Percentiles rank a stretch among this genome's conserved stretches.
These are phyloP conservation scores for Chrysochloris asiatica DNA, from an alignment of 2,113 vertebrate species.

Conservation along the genomic window DNA sequence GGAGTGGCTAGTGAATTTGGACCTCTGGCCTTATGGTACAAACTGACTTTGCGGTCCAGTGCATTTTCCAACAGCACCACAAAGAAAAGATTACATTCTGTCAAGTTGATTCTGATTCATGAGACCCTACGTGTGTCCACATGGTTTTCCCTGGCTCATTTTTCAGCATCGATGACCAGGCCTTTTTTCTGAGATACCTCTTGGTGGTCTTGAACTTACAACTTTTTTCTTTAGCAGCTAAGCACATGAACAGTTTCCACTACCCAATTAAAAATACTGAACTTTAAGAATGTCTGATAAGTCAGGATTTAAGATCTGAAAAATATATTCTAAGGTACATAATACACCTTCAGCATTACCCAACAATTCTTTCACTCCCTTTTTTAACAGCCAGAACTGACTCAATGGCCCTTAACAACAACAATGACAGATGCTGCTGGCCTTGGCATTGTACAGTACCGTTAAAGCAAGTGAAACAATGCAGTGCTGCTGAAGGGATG, in stretches of 20 bases:
- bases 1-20: no score
- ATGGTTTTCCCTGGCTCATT: background rate
- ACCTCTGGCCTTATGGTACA: no score
- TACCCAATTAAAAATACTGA: constrained; percentile 2
- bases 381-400: background rate
- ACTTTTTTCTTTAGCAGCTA: background rate
- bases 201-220: background rate
- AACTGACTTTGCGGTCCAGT: no score
- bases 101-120: background rate
- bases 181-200: background rate
- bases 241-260: background rate
- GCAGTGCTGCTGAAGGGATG: no score
- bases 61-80: no score
- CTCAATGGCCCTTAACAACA: no score
- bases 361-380: background rate
- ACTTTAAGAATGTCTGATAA: background rate
- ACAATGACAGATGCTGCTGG: background rate
- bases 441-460: background rate
- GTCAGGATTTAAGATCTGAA: constrained; percentile 13
- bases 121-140: background rate
- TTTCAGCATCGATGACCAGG: background rate
- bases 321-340: constrained; percentile 9
- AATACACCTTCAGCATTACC: background rate
- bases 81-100: background rate
- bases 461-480: no score